Base-by-base conservation (phyloP, 2,113 vertebrate genomes). In the Poeciliopsis occidentalis region DNA sequence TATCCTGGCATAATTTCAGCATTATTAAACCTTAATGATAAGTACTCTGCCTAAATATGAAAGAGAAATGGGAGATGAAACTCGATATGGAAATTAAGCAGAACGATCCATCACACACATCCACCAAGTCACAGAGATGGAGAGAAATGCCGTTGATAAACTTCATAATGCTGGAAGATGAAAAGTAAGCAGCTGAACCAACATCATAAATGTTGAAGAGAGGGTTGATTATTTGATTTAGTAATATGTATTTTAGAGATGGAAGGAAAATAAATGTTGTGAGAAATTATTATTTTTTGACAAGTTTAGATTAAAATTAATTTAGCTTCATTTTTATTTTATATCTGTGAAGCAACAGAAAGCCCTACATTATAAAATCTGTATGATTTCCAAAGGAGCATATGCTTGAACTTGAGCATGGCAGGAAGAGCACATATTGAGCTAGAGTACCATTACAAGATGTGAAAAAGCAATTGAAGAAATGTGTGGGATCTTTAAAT, bases 11-110 rank as follows among this genome's bases (percentile, higher is more conserved):
- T 30, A 57, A 73, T 39, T 74, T 65, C 47, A 37, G 63, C 1
- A 57, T 66, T 74, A 74, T 74, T 57, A 66, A 74, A 66, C 47
- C 63, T 74, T 60, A 66, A 74, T 74, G 63, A 74, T 74, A 74
- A 74, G 72, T 64, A 39, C 39, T 65, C n/a, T 54, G 72, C 63
- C 51, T 60, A 74, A 74, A 74, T 74, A 66, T 66, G 47, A 74
- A 74, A 66, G 47, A 60, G 62, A 65, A 73, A 65, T n/a, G n/a
- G 63, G 47, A 57, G 44, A 24, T 54, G 41, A 54, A 74, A 47
- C 72, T 74, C 39, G 39, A 74, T 73, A 73, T 74, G 63, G 72
- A 57, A 74, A 74, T 74, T 60, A 54, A 27, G 51, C 51, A 57
- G 63, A 34, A 66, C 37, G 63, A 66, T 74, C 72, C 63, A 60